Base-by-base conservation (phyloP, 2,113 vertebrate species). In the Gadus chalcogrammus region DNA sequence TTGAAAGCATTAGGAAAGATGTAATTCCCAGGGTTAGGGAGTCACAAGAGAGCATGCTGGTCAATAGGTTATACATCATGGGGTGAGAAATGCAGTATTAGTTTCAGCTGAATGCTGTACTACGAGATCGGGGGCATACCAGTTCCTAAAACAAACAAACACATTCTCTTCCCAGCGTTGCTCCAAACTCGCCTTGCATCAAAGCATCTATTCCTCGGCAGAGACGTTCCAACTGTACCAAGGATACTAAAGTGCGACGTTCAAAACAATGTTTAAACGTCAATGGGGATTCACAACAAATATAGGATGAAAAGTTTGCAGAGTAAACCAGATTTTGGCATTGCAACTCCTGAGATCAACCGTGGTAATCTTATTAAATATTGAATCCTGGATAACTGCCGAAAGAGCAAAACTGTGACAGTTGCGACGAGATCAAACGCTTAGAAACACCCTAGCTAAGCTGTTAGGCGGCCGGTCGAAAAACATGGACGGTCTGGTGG, bases 61-160 rank as follows among this genome's bases (percentile, higher is more conserved):
- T 87, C 88, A 89, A 86, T 84, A 65, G 76, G 86, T 91, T 91
- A 88, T 89, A 84, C 70, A 87, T 87, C 59, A 89, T 84, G 79
- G 77, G 71, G 79, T 88, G 84, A 91, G 87, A 87, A 82, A 84
- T 84, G 89, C 82, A 83, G 84, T 79, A 91, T 93, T 91, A 93
- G 91, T 91, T 84, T 80, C 82, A 87, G 87, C 78, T 81, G 72
- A 59, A 83, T 77, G 72, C 75, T 84, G 89, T 83, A 79, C 78
- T 81, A 65, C 80, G 77, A 79, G 80, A 88, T 83, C 79, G 80
- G 87, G 76, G 79, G 82, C 84, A 90, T 75, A 87, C 72, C 81
- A 73, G 65, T 63, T 80, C 64, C 81, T 76, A 85, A 24, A 24
- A 24, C 75, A 78, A 71, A 89, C 74, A 77, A 61, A 80, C 61